Conservation (phyloP, 1,140 invertebrate genomes). For the Microvelia longipes region DNA sequence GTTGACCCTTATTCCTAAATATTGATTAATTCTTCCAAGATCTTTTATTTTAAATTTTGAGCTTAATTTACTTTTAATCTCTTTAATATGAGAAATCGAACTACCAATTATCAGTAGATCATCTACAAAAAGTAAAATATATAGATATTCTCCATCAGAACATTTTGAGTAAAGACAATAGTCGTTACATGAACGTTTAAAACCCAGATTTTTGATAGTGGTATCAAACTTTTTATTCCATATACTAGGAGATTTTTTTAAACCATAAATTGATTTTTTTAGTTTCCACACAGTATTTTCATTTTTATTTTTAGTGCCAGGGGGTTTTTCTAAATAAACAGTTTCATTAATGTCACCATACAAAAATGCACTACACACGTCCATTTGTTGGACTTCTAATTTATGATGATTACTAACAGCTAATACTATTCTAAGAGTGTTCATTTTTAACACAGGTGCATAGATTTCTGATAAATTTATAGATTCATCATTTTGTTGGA, state of each 20-base stretch:
- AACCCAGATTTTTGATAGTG: slow-evolving; percentile 19
- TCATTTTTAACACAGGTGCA: slow-evolving; percentile 25
- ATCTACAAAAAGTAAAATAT: neutral
- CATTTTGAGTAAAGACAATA: neutral
- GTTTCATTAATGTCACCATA: slow-evolving; percentile 28
- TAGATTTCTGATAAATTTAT: slow-evolving; percentile 26
- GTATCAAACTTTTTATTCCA: slow-evolving; percentile 25
- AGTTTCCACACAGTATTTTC: slow-evolving; percentile 23
- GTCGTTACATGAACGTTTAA: slow-evolving; percentile 21
- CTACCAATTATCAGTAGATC: neutral
- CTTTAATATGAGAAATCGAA: neutral
- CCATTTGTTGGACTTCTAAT: slow-evolving; percentile 19
- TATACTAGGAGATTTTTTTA: slow-evolving; percentile 25
- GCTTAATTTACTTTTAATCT: neutral
- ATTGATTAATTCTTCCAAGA: neutral
- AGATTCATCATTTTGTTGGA: slow-evolving; percentile 1
- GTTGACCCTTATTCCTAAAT: neutral
- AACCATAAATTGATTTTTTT: slow-evolving; percentile 29
- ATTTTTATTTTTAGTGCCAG: slow-evolving; percentile 14
- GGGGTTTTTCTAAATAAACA: slow-evolving; percentile 29
- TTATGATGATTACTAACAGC: slow-evolving; percentile 19
- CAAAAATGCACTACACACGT: slow-evolving; percentile 30
- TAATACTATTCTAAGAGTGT: slow-evolving; percentile 25
- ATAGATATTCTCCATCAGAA: neutral
- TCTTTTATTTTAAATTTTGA: neutral